Conservation (phyloP, 92 coral and sea anemone genomes). For the Siderastrea radians region DNA sequence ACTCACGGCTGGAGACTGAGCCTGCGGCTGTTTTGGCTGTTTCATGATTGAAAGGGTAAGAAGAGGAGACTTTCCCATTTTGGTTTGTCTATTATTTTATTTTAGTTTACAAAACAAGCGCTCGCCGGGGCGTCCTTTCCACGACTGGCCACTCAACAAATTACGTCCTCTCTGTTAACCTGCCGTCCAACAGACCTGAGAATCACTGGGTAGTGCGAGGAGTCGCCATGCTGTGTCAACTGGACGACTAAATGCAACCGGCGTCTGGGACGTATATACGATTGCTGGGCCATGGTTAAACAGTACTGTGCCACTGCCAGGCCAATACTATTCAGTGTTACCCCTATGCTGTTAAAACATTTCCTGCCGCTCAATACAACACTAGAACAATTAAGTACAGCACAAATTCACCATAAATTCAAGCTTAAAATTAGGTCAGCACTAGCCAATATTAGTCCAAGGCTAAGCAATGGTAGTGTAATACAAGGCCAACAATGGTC, state of each 20-base stretch:
- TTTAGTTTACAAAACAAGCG: conserved; percentile 97
- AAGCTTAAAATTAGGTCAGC: no score
- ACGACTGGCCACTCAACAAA: conserved; percentile 99
- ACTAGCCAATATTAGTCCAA: no score
- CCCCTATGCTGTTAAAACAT: no score
- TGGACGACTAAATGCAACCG: conserved; percentile 72
- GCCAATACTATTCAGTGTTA: background rate
- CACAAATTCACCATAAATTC: no score
- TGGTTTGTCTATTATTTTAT: conserved; percentile 14
- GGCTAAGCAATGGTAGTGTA: no score
- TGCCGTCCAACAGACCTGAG: conserved; percentile 90
- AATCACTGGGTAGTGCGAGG: conserved; percentile 98
- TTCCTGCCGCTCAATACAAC: no score
- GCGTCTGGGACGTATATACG: background rate
- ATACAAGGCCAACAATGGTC: no score
- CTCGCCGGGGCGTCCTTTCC: conserved; percentile 97
- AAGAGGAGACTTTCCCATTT: background rate
- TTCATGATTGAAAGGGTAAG: no score
- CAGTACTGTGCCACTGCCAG: background rate
- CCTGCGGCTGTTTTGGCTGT: no score
- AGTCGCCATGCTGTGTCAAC: conserved; percentile 98
- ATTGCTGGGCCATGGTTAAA: background rate
- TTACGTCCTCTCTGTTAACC: conserved; percentile 88
- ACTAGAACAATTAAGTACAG: no score
- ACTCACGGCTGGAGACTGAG: no score